Evolutionary conservation across 2,888 invertebrate species (phyloP), one percentile per base, ranked within the genome.

Genomic region (Tupiocoris notatus): DNA sequence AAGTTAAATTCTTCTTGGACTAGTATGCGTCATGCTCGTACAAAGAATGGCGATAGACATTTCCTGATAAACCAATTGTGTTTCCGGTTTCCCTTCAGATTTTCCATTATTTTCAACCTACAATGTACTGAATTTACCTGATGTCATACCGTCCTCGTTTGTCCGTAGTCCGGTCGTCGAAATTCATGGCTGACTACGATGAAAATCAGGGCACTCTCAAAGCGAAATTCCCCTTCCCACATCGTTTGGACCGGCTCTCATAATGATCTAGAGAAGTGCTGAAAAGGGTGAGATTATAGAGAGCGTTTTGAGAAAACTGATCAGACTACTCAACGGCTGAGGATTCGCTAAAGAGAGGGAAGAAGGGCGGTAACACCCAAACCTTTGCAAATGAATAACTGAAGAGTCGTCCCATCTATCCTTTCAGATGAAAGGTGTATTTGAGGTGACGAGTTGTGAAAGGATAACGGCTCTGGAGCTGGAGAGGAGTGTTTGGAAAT

Each of bases 361-460:
- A 56, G 74, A 64, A 20, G 24, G 71, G 73, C 17, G 74, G 39
- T 7, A 62, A 64, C 56, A 21, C 54, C 22, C 64, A 23, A 74
- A 64, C 56, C 64, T 64, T 74, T 74, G 39, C 74, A 74, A 74
- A 74, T 74, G 74, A 74, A 74, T 74, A 74, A 74, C 74, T 74
- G 74, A 64, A 64, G 63, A 64, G 74, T 22, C 63, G n/a, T 17
- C 21, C n/a, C n/a, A n/a, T n/a, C n/a, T n/a, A n/a, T n/a, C n/a
- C 63, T 23, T n/a, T 7, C 23, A 2, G 65, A 23, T 20, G 59
- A n/a, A 59, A 59, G 59, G 59, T 59, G 59, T 18, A 59, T 3
- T n/a, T n/a, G 59, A 39, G 39, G 12, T 59, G 59, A 18, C 16
- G 59, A 59, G 20, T 59, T 59, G 59, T 3, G 20, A 59, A n/a